A percentile compares a stretch with the other conserved stretches of the same genome.
Evolutionary conservation across 2,113 vertebrate genomes (phyloP).

Genomic region (Solenodon paradoxus): DNA sequence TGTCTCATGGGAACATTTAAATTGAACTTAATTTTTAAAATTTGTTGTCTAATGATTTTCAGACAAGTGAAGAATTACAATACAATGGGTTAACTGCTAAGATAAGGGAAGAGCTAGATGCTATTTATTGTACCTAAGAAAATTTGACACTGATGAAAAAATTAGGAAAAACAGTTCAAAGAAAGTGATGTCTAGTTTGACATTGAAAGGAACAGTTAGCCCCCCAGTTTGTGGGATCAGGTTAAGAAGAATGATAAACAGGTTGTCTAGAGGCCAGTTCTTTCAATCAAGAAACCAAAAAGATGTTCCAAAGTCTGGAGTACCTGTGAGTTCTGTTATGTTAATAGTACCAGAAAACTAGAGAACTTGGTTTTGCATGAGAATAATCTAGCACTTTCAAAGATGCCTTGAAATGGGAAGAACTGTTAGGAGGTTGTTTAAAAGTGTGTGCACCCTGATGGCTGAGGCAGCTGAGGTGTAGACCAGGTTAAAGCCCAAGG

Average conservation of each 20-base stretch:
- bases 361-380: background rate
- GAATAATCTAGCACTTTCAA: background rate
- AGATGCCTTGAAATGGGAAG: background rate
- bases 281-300: background rate
- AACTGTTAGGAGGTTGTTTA: background rate
- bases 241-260: background rate
- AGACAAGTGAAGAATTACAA: background rate
- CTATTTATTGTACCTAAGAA: background rate
- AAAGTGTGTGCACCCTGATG: too few species aligned
- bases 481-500: too few species aligned
- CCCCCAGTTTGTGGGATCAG: too few species aligned
- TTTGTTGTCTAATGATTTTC: too few species aligned
- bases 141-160: background rate
- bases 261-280: too few species aligned
- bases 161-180: background rate
- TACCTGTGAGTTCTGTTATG: background rate
- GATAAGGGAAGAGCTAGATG: background rate
- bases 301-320: background rate
- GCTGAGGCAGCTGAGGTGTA: too few species aligned
- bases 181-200: background rate
- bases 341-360: background rate
- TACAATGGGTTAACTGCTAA: background rate
- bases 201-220: background rate
- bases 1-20: too few species aligned
- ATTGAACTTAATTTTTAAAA: too few species aligned